Conservation (phyloP, 1,140 invertebrate genomes). For the Ladona fulva region DNA sequence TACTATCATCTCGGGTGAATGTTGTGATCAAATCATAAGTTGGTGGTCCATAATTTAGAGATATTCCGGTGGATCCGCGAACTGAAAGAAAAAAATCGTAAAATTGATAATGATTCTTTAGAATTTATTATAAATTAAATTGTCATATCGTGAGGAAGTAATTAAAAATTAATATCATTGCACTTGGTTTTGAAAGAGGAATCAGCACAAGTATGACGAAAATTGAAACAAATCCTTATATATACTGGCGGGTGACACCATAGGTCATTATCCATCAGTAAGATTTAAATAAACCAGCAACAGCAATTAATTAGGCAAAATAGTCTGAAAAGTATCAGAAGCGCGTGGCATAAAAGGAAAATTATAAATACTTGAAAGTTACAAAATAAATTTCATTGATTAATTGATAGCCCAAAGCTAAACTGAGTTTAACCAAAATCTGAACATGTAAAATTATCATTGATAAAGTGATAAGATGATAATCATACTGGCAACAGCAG, state of each 20-base stretch:
- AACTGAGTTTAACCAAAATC: not conserved
- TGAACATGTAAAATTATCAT: not conserved
- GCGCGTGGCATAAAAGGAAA: not conserved
- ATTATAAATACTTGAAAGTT: not conserved
- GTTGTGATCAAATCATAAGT: slow-evolving; percentile 44
- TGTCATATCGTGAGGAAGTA: not conserved
- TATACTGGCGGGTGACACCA: no score
- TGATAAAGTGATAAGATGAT: no score
- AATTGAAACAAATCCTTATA: no score
- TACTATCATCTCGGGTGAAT: slow-evolving; percentile 52
- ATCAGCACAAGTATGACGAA: no score
- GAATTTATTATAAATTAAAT: not conserved
- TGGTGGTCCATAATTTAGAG: slow-evolving; percentile 40
- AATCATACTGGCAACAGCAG: not conserved
- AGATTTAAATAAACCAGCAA: no score
- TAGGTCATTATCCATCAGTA: no score
- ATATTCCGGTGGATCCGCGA: slow-evolving; percentile 43
- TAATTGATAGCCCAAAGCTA: not conserved
- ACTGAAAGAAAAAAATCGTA: slow-evolving; percentile 31
- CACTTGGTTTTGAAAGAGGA: not conserved
- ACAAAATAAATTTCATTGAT: not conserved
- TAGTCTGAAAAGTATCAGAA: not conserved
- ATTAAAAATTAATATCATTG: not conserved
- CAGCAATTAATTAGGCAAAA: not conserved
- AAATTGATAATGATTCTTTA: not conserved